Conservation (phyloP, 2,888 invertebrate species). For the Hydrotaea cyrtoneurina region DNA sequence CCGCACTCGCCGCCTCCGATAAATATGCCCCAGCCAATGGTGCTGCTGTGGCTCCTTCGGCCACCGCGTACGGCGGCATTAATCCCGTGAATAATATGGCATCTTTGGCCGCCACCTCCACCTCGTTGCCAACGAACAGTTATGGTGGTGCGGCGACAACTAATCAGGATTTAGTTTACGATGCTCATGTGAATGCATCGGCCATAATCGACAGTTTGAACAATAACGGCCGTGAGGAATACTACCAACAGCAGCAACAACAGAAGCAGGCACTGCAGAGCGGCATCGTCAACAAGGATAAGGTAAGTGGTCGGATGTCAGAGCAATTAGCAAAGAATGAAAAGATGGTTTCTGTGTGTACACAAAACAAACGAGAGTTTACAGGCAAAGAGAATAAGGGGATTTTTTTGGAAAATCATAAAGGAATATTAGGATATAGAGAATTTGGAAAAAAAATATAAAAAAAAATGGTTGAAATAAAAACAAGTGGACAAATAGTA, state of each 20-base stretch:
- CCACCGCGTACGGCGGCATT: constrained; percentile 71
- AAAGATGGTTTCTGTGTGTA: too few relatives aligned
- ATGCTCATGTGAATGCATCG: constrained; percentile 79
- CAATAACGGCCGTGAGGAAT: constrained; percentile 80
- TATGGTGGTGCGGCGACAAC: constrained; percentile 59
- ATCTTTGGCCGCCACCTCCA: constrained; percentile 47
- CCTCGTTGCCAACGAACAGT: constrained; percentile 57
- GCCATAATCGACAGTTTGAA: constrained; percentile 80
- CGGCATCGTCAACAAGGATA: constrained; percentile 59
- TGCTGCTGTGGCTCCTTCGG: constrained; percentile 68
- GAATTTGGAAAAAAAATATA: too few relatives aligned
- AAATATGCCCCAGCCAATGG: constrained; percentile 46
- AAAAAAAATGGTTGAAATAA: too few relatives aligned
- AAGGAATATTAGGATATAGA: too few relatives aligned
- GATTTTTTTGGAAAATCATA: too few relatives aligned
- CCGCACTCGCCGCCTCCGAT: constrained; percentile 61
- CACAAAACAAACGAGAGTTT: too few relatives aligned
- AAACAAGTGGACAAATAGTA: too few relatives aligned
- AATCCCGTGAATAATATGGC: constrained; percentile 67
- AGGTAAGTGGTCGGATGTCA: constrained; percentile 49
- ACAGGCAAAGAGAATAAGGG: too few relatives aligned
- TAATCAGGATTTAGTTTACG: constrained; percentile 76
- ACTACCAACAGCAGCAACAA: constrained; percentile 72
- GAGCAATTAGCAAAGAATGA: too few relatives aligned
- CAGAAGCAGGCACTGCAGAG: constrained; percentile 58